A percentile compares a stretch with the other conserved stretches of the same genome.
Conservation (phyloP, 1,140 invertebrate genomes). For the Pristionchus pacificus region DNA sequence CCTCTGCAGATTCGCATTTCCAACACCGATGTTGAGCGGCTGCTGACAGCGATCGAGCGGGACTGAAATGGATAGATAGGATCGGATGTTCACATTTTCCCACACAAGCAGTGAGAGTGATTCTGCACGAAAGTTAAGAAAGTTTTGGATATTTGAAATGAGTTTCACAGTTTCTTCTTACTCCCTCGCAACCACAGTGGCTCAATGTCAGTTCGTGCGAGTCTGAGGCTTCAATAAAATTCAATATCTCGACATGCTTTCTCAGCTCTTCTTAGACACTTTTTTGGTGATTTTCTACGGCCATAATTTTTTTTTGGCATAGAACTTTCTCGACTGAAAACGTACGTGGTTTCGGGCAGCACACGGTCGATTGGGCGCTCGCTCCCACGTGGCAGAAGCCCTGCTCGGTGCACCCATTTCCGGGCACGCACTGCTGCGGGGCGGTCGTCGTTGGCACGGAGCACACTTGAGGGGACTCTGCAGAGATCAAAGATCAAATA, state of each 20-base stretch:
- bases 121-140: neutral
- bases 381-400: constrained; percentile 55
- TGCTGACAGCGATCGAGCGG: constrained; percentile 47
- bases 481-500: neutral
- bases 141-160: neutral
- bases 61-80: constrained; percentile 35
- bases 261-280: too few relatives aligned
- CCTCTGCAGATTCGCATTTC: constrained; percentile 50
- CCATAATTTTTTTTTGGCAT: constrained; percentile 1
- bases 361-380: constrained; percentile 48
- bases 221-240: too few relatives aligned
- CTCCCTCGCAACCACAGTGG: too few relatives aligned
- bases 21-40: constrained; percentile 52
- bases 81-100: too few relatives aligned
- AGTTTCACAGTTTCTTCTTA: constrained; percentile 8
- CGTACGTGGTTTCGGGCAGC: constrained; percentile 51
- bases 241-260: too few relatives aligned
- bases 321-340: neutral
- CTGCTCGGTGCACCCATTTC: constrained; percentile 39
- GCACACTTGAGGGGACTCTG: constrained; percentile 56
- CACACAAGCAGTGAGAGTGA: neutral
- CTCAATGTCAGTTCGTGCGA: too few relatives aligned
- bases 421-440: constrained; percentile 42
- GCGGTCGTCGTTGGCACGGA: constrained; percentile 34
- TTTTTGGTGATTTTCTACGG: too few relatives aligned